A percentile compares a stretch with the other conserved stretches of the same genome.
These are phyloP conservation scores for Oreohelix idahoensis DNA, from an alignment of 1,140 invertebrate genomes.

Conservation along the genomic window DNA sequence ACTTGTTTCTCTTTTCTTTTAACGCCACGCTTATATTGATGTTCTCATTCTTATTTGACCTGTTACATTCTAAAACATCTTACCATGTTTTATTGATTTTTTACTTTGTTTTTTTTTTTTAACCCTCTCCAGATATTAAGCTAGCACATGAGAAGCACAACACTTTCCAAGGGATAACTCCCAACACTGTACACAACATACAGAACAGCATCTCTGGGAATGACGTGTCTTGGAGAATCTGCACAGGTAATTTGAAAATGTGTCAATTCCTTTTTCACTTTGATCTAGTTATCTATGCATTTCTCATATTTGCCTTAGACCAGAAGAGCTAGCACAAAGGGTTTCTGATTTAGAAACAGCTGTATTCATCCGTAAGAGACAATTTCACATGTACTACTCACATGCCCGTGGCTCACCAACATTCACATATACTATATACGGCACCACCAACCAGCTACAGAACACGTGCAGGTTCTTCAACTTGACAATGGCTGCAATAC, in stretches of 20 bases:
- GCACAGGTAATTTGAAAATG: conserved; percentile 18
- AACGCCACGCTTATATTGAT: background rate
- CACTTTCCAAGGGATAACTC: background rate
- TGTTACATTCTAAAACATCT: background rate
- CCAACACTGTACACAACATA: background rate
- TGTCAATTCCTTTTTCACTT: background rate
- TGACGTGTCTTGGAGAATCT: conserved; percentile 13
- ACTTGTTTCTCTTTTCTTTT: background rate
- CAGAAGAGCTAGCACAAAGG: no score
- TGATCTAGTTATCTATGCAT: background rate
- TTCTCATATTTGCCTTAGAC: background rate
- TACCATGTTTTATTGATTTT: background rate
- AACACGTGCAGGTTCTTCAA: no score
- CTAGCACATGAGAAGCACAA: background rate
- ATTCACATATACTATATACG: no score
- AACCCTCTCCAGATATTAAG: conserved; percentile 7
- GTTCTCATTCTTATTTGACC: background rate
- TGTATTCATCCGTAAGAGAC: background rate
- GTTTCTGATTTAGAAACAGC: background rate
- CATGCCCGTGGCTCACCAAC: background rate
- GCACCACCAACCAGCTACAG: no score
- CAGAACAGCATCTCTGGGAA: conserved; percentile 8
- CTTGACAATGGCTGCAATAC: no score
- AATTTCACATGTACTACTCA: background rate
- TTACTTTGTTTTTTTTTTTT: background rate